Base-by-base conservation (phyloP, 2,113 vertebrate genomes). In the Ictidomys tridecemlineatus region DNA sequence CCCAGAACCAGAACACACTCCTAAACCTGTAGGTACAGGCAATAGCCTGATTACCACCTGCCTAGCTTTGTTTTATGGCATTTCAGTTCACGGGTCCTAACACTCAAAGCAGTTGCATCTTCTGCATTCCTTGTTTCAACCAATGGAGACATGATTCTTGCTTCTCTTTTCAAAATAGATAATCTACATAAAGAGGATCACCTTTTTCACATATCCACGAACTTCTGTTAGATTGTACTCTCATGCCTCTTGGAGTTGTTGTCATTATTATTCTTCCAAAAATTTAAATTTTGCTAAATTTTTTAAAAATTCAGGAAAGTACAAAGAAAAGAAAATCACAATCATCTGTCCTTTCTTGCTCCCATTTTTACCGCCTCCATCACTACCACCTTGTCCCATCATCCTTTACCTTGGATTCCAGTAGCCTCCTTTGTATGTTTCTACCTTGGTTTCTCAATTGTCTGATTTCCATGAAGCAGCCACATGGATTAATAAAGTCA, bases 401-500 rank as follows among this genome's bases (percentile, higher is more conserved):
- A 32, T 61, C 18, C 9, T 69, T 91, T 51, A 61, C 34, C 53
- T 88, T 77, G 37, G 45, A 32, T 92, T 42, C 42, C 16, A 42
- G 0, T 42, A 73, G 26, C 20, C 32, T 79, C 13, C 30, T 86
- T 5, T 91, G 65, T 77, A 45, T 78, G 28, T 80, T 85, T 74
- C 8, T 80, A 30, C 17, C 24, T 5, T 72, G 86, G 30, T 26
- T 95, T 89, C 58, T 16, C 2, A 37, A 10, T 86, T 16, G 5
- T 92, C 34, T 85, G 20, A 20, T 45, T 37, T 77, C 22, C 79
- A 39, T 22, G 79, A 39, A 69, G 58, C 0, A 77, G 34, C 74
- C 30, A 65, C 58, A 42, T 17, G 69, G 61, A 86, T n/a, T 89
- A 92, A 92, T 76, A 78, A 77, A 74, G 28, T 86, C 51, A 83